phyloP scores from a whole-genome alignment of 2,888 invertebrate species.

The Phyllotreta striolata region DNA sequence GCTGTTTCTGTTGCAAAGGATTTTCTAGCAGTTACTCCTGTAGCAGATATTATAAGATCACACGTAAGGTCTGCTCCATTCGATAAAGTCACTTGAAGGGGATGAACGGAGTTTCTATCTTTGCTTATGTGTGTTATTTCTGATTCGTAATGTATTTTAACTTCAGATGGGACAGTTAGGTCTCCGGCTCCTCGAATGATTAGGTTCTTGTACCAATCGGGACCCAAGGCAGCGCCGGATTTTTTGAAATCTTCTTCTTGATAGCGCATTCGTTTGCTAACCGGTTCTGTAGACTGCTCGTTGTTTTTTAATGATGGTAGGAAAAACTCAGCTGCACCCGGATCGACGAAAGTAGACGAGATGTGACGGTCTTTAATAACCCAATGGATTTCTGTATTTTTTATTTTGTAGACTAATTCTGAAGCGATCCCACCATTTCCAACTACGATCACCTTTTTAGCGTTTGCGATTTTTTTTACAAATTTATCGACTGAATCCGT shows the following conservation, averaged over 20 bases:
- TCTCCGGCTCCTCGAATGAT: constrained; percentile 64
- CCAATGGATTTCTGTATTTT: constrained; percentile 89
- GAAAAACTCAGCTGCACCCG: constrained; percentile 95
- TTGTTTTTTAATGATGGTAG: constrained; percentile 63
- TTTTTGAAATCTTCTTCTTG: constrained; percentile 66
- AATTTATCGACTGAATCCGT: constrained; percentile 90
- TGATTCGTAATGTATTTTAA: constrained; percentile 70
- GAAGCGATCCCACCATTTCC: constrained; percentile 99
- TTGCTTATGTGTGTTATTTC: constrained; percentile 64
- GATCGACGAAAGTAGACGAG: constrained; percentile 93
- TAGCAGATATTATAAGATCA: constrained; percentile 95
- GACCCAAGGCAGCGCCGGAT: constrained; percentile 92
- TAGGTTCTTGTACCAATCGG: constrained; percentile 90
- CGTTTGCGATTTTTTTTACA: constrained; percentile 71
- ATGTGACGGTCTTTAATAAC: constrained; percentile 92
- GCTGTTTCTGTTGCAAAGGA: constrained; percentile 66
- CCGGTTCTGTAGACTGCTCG: constrained; percentile 38
- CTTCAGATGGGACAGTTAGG: constrained; percentile 57
- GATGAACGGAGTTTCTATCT: constrained; percentile 64
- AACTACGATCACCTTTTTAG: constrained; percentile 80
- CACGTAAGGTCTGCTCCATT: constrained; percentile 77
- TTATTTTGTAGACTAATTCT: constrained; percentile 90
- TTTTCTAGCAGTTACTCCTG: constrained; percentile 83
- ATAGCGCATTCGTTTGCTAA: constrained; percentile 71
- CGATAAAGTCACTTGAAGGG: constrained; percentile 76